Evolutionary conservation across 2,797 vertebrate species (phyloP).

Genomic region (Micrastur ruficollis): DNA sequence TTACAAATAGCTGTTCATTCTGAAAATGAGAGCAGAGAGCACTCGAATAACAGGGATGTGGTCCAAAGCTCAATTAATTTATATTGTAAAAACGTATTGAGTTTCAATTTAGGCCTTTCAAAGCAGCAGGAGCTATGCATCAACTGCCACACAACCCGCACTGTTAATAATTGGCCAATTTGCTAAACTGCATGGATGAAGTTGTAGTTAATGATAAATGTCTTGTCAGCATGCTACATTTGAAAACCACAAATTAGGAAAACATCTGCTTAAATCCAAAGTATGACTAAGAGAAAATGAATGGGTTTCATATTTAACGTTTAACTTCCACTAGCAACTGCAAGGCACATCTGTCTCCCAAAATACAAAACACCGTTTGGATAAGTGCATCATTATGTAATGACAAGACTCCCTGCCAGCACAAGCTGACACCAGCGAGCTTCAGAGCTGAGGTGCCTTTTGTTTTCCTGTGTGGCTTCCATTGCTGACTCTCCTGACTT

Average conservation of each 20-base stretch:
- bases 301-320: constrained; percentile 63
- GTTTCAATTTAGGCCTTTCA: constrained; percentile 55
- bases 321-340: constrained; percentile 59
- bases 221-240: constrained; percentile 63
- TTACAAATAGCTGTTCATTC: constrained; percentile 1
- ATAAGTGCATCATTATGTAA: constrained; percentile 38
- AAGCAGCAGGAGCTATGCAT: constrained; percentile 49
- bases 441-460: neutral
- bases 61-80: constrained; percentile 45
- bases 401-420: constrained; percentile 13
- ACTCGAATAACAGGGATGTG: neutral
- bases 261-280: constrained; percentile 63
- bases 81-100: constrained; percentile 46
- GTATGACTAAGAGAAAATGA: constrained; percentile 70
- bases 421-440: neutral
- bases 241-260: constrained; percentile 61
- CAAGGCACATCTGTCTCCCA: constrained; percentile 54
- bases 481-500: neutral
- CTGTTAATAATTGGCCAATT: constrained; percentile 63
- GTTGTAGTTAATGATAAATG: constrained; percentile 50
- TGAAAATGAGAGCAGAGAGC: neutral
- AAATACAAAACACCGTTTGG: neutral
- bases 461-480: neutral
- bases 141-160: neutral
- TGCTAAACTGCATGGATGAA: constrained; percentile 59